Percentiles rank a stretch among this genome's conserved stretches.
These are phyloP conservation scores for Ceyx melanurus DNA, from an alignment of 2,113 vertebrate species.

Conservation along the genomic window DNA sequence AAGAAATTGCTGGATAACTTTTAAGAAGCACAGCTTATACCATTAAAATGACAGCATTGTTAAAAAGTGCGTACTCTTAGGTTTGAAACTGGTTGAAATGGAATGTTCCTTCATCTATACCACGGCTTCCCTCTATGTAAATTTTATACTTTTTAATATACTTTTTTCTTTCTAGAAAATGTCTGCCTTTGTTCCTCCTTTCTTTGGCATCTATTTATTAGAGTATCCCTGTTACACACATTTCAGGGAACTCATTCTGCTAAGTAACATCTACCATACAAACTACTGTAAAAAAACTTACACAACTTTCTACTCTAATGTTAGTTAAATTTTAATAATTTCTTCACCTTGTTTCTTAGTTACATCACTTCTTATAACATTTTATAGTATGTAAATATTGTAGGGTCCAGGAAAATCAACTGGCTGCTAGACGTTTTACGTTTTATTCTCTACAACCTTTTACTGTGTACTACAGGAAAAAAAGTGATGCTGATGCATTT, in stretches of 20 bases:
- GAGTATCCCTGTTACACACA: background rate
- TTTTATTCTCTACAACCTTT: background rate
- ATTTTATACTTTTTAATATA: background rate
- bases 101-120: background rate
- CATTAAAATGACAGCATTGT: background rate
- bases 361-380: background rate
- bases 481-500: background rate
- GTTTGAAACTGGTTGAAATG: background rate
- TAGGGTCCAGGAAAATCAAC: background rate
- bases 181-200: background rate
- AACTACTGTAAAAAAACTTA: background rate
- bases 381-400: background rate
- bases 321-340: background rate
- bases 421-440: background rate
- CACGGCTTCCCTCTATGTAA: background rate
- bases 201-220: background rate
- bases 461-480: background rate
- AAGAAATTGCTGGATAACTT: background rate
- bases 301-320: background rate
- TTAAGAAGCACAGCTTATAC: background rate
- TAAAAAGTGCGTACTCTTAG: background rate
- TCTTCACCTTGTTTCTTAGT: background rate
- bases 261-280: background rate
- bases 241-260: background rate
- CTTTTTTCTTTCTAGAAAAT: background rate